These are phyloP conservation scores for Morbakka virulenta DNA, from an alignment of 30 jellyfish, hydroid and myxozoan species.

Conservation along the genomic window DNA sequence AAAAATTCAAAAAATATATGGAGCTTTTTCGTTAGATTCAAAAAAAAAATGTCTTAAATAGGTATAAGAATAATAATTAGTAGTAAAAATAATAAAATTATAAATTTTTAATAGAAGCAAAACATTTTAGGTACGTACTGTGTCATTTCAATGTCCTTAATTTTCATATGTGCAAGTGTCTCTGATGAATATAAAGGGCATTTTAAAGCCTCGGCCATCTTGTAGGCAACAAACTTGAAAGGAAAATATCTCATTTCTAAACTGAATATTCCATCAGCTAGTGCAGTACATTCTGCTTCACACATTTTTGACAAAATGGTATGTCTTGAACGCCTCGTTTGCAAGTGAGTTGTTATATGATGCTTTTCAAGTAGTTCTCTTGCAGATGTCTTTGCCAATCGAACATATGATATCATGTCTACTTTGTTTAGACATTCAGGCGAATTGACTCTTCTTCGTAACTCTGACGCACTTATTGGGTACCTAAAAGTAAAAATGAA, in stretches of 20 bases:
- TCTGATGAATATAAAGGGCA: neutral
- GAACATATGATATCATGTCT: conserved; percentile 87
- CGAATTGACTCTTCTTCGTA: conserved; percentile 60
- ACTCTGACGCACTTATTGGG: conserved; percentile 66
- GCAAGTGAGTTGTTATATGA: conserved; percentile 54
- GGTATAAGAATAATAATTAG: neutral
- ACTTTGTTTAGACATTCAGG: conserved; percentile 93
- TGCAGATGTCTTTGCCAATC: conserved; percentile 87
- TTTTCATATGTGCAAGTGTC: conserved; percentile 3
- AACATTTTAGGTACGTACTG: conserved; percentile 3
- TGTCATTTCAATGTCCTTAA: conserved; percentile 44
- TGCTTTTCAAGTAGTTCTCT: conserved; percentile 70
- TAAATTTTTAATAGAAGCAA: neutral
- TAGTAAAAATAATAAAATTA: neutral
- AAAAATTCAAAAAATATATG: too few species aligned
- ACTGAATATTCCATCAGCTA: conserved; percentile 71
- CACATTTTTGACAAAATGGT: conserved; percentile 79
- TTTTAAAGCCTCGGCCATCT: neutral
- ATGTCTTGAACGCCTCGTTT: conserved; percentile 71
- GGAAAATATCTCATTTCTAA: conserved; percentile 68
- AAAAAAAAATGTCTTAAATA: neutral
- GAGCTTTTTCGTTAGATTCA: neutral
- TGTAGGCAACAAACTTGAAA: conserved; percentile 31
- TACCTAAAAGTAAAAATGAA: conserved; percentile 40
- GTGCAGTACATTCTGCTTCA: conserved; percentile 70